A percentile compares a stretch with the other conserved stretches of the same genome.
Conservation (phyloP, 2,113 vertebrate genomes). For the Prolemur simus region DNA sequence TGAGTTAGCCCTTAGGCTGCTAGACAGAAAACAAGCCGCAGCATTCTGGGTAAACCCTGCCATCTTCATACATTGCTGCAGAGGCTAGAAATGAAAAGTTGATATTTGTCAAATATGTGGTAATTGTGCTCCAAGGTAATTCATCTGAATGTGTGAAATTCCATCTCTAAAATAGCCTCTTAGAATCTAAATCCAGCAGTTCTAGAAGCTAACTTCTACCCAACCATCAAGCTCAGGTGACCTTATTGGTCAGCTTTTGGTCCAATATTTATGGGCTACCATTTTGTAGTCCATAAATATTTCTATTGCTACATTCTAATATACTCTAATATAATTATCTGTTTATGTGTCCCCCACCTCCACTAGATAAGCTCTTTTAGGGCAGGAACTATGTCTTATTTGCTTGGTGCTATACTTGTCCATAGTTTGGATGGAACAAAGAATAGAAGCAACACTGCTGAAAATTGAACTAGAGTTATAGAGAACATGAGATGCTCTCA, state of each 20-base stretch:
- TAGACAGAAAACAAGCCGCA: conserved; percentile 46
- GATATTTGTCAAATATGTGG: not conserved
- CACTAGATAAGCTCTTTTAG: not conserved
- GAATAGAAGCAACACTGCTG: not conserved
- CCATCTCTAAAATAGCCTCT: not conserved
- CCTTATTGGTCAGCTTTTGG: not conserved
- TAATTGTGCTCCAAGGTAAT: not conserved
- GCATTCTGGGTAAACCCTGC: not conserved
- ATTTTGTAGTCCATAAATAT: not conserved
- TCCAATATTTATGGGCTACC: too few species aligned
- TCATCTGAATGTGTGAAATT: not conserved
- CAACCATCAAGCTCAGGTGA: not conserved
- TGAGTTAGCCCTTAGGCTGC: conserved; percentile 59
- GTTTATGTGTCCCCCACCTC: not conserved
- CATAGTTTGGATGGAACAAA: not conserved
- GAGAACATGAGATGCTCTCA: not conserved
- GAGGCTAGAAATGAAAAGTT: not conserved
- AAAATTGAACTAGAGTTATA: not conserved
- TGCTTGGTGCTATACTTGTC: not conserved
- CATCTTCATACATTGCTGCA: not conserved
- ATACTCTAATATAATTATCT: not conserved
- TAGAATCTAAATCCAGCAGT: not conserved
- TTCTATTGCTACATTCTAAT: not conserved
- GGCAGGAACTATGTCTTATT: not conserved
- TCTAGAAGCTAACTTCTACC: not conserved